A percentile compares a stretch with the other conserved stretches of the same genome.
Conservation (phyloP, 2,797 vertebrate species). For the Craterocephalus amniculus region DNA sequence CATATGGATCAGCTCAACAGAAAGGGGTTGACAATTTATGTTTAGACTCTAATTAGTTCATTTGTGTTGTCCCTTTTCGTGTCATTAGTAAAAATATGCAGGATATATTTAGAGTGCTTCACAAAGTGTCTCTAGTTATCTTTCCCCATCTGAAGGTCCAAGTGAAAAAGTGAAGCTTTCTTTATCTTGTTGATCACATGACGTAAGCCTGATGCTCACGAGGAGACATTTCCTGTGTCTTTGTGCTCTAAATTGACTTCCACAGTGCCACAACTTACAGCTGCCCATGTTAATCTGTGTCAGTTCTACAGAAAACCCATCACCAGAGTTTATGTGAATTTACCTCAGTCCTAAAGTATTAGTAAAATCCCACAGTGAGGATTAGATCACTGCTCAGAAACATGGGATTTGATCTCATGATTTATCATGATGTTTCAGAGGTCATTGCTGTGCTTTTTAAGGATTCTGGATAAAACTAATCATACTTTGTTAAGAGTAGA, state of each 20-base stretch:
- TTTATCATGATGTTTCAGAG: constrained; percentile 45
- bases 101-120: background rate
- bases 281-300: background rate
- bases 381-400: constrained; percentile 61
- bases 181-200: constrained; percentile 24
- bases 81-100: background rate
- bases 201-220: constrained; percentile 16
- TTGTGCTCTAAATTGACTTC: background rate
- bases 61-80: background rate
- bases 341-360: constrained; percentile 45
- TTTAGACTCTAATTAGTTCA: background rate
- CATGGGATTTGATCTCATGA: constrained; percentile 48
- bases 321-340: constrained; percentile 31
- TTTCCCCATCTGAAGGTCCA: no score
- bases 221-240: constrained; percentile 25
- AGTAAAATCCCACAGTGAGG: constrained; percentile 39
- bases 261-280: constrained; percentile 4
- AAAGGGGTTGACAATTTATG: background rate
- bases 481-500: background rate
- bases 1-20: background rate
- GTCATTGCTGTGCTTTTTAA: background rate
- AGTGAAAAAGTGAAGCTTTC: background rate
- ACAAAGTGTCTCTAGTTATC: background rate
- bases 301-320: constrained; percentile 27
- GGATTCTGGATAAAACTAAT: background rate